Conservation (phyloP, 2,797 vertebrate species). For the Coilia nasus region DNA sequence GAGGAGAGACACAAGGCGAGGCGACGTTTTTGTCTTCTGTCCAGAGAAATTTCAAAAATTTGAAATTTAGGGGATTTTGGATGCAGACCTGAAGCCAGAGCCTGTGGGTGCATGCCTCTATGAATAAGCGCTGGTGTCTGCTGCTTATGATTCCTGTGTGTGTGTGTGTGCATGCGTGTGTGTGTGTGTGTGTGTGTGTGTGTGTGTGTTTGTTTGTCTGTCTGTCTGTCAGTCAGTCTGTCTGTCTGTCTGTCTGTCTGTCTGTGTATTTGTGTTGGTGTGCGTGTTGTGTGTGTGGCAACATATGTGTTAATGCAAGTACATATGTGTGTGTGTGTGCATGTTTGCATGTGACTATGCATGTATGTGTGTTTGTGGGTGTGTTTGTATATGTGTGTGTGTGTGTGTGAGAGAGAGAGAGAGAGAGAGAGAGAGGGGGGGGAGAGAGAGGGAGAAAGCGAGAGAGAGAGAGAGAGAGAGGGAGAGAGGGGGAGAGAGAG, state of each 20-base stretch:
- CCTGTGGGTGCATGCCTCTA: not conserved
- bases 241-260: no score
- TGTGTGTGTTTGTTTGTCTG: no score
- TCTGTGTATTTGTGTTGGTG: not conserved
- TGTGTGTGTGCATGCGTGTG: not conserved
- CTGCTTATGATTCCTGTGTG: not conserved
- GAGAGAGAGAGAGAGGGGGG: not conserved
- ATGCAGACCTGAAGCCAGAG: not conserved
- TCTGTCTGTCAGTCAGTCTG: no score
- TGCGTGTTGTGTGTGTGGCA: not conserved
- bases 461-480: constrained; percentile 21
- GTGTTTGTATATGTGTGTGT: not conserved
- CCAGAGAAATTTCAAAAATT: no score
- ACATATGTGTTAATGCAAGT: not conserved
- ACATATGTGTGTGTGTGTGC: no score
- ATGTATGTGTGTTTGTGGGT: not conserved
- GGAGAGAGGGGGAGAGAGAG: constrained; percentile 41
- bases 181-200: no score
- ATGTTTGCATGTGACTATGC: no score
- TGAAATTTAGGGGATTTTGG: not conserved
- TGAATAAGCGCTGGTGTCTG: not conserved
- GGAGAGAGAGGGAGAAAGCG: no score
- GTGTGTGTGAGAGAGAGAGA: not conserved
- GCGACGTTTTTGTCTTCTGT: no score
- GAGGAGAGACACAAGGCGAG: no score